Evolutionary conservation across 1,140 invertebrate genomes (phyloP), one percentile per base, ranked within the genome.

Genomic region (Bursaphelenchus mucronatus): DNA sequence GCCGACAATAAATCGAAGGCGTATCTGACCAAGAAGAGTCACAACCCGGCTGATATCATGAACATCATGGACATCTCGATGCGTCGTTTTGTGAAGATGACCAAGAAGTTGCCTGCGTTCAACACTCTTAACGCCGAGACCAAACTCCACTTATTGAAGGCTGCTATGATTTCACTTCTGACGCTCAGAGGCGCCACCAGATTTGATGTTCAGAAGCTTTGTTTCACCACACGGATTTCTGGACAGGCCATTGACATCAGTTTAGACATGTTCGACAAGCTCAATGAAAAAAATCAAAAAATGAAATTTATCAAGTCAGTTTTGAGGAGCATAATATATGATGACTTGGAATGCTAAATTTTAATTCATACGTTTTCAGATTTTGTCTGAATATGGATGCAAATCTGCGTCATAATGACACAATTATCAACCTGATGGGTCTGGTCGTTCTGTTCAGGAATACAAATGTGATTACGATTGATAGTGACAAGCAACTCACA

Each of bases 71-170:
- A 78, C 57, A 55, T 78, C n/a, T 74, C 74, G 13, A 79, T 78
- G 70, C 71, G 76, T 45, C 68, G 76, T 19, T 58, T 79, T 17
- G 78, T 80, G 43, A 79, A 79, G 46, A 73, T 76, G 61, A 63
- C 73, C 43, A 79, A 79, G 68, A 70, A 72, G 53, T 47, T 79
- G 21, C 70, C 73, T 17, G 39, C 67, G 0, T 79, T 79, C 71
- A 66, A 69, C 21, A 66, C 74, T 8, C 54, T 79, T 8, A 74
- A 58, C 2, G 64, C 78, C 11, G 71, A 76, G 17, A 76, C 73
- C 30, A 79, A 80, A 52, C 74, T 80, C 46, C 56, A 62, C 10
- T 56, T 79, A 53, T 64, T 79, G 39, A 79, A 95, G 83, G 30
- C 46, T 15, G 69, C 63, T 43, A 77, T 77, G 74, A 69, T 79